Conservation (phyloP, 2,797 vertebrate species). For the Paedocypris micromegethes region DNA sequence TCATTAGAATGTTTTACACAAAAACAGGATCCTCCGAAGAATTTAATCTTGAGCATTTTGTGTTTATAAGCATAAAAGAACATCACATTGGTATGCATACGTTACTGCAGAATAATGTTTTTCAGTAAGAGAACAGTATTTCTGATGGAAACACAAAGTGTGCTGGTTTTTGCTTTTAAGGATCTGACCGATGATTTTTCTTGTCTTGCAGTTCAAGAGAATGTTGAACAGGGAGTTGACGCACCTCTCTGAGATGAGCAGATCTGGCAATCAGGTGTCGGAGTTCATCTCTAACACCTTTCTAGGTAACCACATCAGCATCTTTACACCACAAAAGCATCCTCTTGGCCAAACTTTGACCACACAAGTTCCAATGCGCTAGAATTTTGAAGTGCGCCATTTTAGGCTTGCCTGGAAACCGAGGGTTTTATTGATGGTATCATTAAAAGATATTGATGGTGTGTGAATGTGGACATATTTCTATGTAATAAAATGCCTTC, state of each 20-base stretch:
- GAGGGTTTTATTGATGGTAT: neutral
- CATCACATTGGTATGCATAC: too few relatives aligned
- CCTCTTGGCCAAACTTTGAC: neutral
- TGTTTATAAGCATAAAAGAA: too few relatives aligned
- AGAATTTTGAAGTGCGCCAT: constrained; percentile 12
- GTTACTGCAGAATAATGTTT: neutral
- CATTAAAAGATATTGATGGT: neutral
- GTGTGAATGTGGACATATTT: neutral
- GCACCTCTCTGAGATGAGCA: constrained; percentile 98
- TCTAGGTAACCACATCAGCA: constrained; percentile 78
- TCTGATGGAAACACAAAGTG: neutral
- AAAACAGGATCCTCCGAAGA: too few relatives aligned
- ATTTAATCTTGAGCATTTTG: too few relatives aligned
- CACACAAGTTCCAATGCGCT: neutral
- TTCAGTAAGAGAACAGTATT: neutral
- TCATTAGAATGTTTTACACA: too few relatives aligned
- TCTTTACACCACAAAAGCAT: neutral
- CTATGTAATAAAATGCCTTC: neutral
- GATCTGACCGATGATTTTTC: constrained; percentile 50
- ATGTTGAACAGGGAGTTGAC: constrained; percentile 99
- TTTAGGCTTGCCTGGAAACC: neutral
- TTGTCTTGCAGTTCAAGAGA: constrained; percentile 88
- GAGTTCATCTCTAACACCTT: constrained; percentile 99
- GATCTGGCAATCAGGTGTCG: constrained; percentile 97
- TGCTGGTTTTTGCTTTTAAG: too few relatives aligned